A percentile compares a stretch with the other conserved stretches of the same genome.
These are phyloP conservation scores for Dryadula phaetusa DNA, from an alignment of 2,888 invertebrate genomes.

Conservation along the genomic window DNA sequence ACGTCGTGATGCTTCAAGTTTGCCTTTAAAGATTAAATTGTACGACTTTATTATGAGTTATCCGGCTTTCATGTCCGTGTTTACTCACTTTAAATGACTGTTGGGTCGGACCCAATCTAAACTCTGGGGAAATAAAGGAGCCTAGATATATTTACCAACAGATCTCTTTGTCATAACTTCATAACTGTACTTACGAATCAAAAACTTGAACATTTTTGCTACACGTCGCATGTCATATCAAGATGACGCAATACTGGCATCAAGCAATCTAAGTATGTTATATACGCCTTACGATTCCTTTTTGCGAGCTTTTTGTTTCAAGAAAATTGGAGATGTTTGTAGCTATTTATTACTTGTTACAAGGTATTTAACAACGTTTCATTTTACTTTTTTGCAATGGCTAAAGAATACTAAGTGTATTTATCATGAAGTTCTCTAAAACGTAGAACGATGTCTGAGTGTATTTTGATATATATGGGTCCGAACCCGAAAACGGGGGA, in stretches of 20 bases:
- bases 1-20: conserved; percentile 39
- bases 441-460: too few relatives aligned
- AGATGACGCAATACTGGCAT: background rate
- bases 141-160: conserved; percentile 62
- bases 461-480: too few relatives aligned
- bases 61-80: conserved; percentile 60
- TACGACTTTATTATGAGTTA: conserved; percentile 66
- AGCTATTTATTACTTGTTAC: too few relatives aligned
- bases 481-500: too few relatives aligned
- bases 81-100: conserved; percentile 65
- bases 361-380: too few relatives aligned
- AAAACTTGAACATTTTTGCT: background rate
- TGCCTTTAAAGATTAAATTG: conserved; percentile 61
- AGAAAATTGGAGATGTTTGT: background rate
- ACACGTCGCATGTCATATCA: background rate
- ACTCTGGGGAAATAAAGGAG: conserved; percentile 68
- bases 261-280: background rate
- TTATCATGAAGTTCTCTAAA: too few relatives aligned
- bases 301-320: conserved; percentile 3
- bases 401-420: too few relatives aligned
- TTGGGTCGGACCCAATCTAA: conserved; percentile 60
- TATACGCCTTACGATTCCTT: background rate
- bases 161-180: conserved; percentile 55
- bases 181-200: conserved; percentile 22
- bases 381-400: too few relatives aligned